phyloP scores from a whole-genome alignment of 2,888 invertebrate species.

The Mythimna impura region DNA sequence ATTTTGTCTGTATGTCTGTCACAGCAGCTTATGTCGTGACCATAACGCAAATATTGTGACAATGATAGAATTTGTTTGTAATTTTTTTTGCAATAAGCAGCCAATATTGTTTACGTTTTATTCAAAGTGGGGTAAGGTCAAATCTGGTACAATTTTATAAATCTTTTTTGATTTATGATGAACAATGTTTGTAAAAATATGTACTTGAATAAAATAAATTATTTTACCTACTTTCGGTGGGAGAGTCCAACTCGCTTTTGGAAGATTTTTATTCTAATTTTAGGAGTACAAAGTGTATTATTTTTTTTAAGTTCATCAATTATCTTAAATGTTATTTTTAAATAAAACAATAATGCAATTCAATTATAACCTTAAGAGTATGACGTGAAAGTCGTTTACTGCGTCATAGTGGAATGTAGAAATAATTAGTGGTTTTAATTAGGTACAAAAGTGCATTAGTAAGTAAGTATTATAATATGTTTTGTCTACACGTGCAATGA shows the following conservation, averaged over 20 bases:
- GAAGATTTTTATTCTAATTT: background rate
- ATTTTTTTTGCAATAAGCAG: background rate
- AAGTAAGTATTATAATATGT: background rate
- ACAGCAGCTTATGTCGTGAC: background rate
- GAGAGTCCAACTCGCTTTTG: background rate
- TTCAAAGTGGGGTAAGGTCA: background rate
- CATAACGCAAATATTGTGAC: too few relatives aligned
- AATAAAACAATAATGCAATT: background rate
- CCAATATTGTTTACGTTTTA: background rate
- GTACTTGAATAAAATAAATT: background rate
- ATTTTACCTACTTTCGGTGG: background rate
- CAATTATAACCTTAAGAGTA: background rate
- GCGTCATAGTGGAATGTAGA: background rate
- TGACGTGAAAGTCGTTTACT: background rate
- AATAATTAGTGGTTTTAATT: background rate
- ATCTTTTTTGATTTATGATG: too few relatives aligned
- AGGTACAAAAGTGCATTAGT: background rate
- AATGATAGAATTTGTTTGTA: too few relatives aligned
- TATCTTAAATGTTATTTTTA: background rate
- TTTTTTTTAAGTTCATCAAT: background rate
- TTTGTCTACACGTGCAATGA: background rate
- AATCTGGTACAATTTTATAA: too few relatives aligned
- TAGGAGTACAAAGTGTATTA: background rate
- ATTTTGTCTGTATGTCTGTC: background rate
- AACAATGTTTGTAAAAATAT: too few relatives aligned